Percentiles rank a stretch among this genome's conserved stretches.
These are phyloP conservation scores for Trisateles emortualis DNA, from an alignment of 2,888 invertebrate genomes.

Conservation along the genomic window DNA sequence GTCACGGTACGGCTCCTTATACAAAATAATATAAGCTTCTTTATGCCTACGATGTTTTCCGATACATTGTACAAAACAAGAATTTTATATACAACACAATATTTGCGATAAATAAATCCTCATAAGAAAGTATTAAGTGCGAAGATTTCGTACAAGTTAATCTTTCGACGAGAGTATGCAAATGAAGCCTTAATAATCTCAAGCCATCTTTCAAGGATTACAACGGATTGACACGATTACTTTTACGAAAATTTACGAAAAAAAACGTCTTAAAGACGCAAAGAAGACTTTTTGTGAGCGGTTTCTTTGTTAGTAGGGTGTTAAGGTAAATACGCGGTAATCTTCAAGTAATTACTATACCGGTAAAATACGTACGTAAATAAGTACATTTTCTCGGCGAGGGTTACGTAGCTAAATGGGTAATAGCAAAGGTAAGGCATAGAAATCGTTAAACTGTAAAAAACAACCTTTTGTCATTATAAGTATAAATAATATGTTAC, in stretches of 20 bases:
- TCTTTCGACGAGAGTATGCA: conserved; percentile 61
- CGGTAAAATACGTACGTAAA: conserved; percentile 13
- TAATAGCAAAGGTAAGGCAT: not conserved
- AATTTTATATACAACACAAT: conserved; percentile 7
- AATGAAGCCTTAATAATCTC: conserved; percentile 64
- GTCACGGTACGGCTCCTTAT: not conserved
- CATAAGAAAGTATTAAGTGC: conserved; percentile 45
- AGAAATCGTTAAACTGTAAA: no score
- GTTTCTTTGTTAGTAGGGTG: conserved; percentile 12
- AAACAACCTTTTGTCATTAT: no score
- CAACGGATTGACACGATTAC: conserved; percentile 58
- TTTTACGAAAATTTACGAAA: conserved; percentile 46
- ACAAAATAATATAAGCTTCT: not conserved
- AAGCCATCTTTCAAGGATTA: conserved; percentile 63
- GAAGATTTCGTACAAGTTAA: conserved; percentile 56
- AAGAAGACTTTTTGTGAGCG: conserved; percentile 31
- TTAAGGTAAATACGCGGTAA: conserved; percentile 21
- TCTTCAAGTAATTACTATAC: conserved; percentile 19
- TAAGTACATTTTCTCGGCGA: not conserved
- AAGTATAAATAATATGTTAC: no score
- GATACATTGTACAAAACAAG: not conserved
- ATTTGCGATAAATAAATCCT: conserved; percentile 36
- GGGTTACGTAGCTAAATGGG: not conserved
- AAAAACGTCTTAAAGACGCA: conserved; percentile 37
- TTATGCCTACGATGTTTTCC: not conserved